Evolutionary conservation across 2,888 invertebrate species (phyloP).

Genomic region (Drosophila antonietae): DNA sequence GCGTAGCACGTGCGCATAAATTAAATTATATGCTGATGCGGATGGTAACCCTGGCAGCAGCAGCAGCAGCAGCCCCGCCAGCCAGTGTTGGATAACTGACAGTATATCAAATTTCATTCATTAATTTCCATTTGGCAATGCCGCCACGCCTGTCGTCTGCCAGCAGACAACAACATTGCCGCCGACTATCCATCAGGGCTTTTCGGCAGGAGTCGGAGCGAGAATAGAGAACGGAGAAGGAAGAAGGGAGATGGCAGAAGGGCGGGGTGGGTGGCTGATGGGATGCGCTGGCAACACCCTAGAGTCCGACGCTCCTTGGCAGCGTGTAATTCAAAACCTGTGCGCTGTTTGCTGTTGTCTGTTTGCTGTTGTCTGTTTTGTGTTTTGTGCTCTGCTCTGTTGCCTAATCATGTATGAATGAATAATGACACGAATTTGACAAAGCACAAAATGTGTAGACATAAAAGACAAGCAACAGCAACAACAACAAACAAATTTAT

Average conservation of each 20-base stretch:
- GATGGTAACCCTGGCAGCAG: slow-evolving; percentile 35
- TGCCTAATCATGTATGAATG: slow-evolving; percentile 81
- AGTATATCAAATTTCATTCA: slow-evolving; percentile 79
- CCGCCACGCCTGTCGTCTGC: slow-evolving; percentile 69
- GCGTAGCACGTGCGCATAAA: slow-evolving; percentile 58
- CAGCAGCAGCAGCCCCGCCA: slow-evolving; percentile 17
- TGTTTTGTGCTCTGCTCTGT: slow-evolving; percentile 42
- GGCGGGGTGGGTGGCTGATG: neutral
- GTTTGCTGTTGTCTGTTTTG: slow-evolving; percentile 31
- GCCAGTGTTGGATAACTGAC: slow-evolving; percentile 54
- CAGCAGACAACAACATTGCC: slow-evolving; percentile 9
- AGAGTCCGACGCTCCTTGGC: slow-evolving; percentile 35
- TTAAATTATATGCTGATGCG: slow-evolving; percentile 54
- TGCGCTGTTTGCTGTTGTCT: slow-evolving; percentile 40
- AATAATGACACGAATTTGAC: slow-evolving; percentile 81
- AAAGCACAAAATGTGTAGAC: slow-evolving; percentile 66
- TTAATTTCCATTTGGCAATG: slow-evolving; percentile 78
- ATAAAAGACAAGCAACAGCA: slow-evolving; percentile 60
- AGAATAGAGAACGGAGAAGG: neutral
- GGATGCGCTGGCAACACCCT: slow-evolving; percentile 26
- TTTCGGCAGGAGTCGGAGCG: neutral
- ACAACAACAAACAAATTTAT: slow-evolving; percentile 52
- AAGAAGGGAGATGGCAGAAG: neutral
- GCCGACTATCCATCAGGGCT: slow-evolving; percentile 49
- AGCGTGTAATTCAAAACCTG: slow-evolving; percentile 73